Base-by-base conservation (phyloP, 2,113 vertebrate species). In the Odobenus rosmarus region DNA sequence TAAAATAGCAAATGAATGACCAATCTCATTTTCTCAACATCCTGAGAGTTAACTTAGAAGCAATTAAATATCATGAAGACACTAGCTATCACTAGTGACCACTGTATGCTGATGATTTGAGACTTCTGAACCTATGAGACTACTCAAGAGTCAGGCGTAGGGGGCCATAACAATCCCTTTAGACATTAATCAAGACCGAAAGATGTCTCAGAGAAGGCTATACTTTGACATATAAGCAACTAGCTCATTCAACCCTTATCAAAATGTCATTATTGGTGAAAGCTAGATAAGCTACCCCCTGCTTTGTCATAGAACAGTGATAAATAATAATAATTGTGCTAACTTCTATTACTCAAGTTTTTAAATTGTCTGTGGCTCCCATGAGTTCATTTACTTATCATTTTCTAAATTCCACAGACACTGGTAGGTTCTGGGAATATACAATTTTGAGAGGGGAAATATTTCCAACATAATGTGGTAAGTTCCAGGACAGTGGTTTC, bases 311-410 rank as follows among this genome's bases (percentile, higher is more conserved):
- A 53, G 24, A 55, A 88, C 7, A 72, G 53, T 72, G 42, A 57
- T 61, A 69, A 42, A 46, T 62, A 23, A 51, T 74, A 97, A 74
- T 59, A 76, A 61, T 11, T n/a, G 51, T 1, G 15, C 15, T 84
- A 93, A 71, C 33, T 93, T 90, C 19, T 84, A 88, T 62, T 77
- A 95, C 16, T 71, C 53, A 96, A 96, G 95, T 61, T 89, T n/a
- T 95, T 69, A 21, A 96, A 71, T 3, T 84, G 51, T 77, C 69
- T 55, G 5, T 77, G 39, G 51, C 13, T 88, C 18, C 26, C 53
- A 49, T n/a, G 33, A 31, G 36, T 80, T 89, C 61, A 90, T 16
- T 46, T 57, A 64, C 26, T 86, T 93, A 85, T 64, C 46, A 93
- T 26, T 59, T 92, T 61, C 19, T 80, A 95, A 74, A 69, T 81